Conservation (phyloP, 2,888 invertebrate genomes). For the Thumatha senex region DNA sequence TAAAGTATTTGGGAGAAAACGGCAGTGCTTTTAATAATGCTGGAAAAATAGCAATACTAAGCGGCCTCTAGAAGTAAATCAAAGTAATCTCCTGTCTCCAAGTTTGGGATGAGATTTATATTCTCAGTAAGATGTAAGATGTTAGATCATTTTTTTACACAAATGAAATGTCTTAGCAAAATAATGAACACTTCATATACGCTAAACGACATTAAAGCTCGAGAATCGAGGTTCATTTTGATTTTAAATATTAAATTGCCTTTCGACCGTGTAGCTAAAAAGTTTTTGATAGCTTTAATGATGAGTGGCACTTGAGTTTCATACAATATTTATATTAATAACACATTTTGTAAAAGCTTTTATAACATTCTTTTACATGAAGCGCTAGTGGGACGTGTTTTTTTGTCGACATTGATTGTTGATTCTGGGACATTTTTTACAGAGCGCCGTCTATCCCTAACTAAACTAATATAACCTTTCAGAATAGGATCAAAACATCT, state of each 20-base stretch:
- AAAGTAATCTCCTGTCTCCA: too few species aligned
- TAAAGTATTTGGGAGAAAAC: too few species aligned
- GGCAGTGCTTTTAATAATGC: too few species aligned
- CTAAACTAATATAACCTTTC: too few species aligned
- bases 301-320: neutral
- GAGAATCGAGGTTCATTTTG: neutral
- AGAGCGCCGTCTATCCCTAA: too few species aligned
- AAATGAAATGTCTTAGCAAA: neutral
- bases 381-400: neutral
- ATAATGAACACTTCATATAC: neutral
- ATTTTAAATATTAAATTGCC: constrained; percentile 3
- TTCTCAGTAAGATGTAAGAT: too few species aligned
- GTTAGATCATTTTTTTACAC: too few species aligned
- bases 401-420: neutral
- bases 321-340: neutral
- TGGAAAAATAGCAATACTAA: too few species aligned
- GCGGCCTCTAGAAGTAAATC: too few species aligned
- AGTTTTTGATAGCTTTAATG: constrained; percentile 2
- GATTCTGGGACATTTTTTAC: too few species aligned
- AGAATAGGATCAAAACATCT: too few species aligned
- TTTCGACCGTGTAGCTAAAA: neutral
- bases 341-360: neutral
- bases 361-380: neutral
- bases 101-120: too few species aligned
- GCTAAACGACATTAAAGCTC: neutral